Evolutionary conservation across 2,113 vertebrate genomes (phyloP), one percentile per base, ranked within the genome.

Genomic region (Corythaixoides concolor): DNA sequence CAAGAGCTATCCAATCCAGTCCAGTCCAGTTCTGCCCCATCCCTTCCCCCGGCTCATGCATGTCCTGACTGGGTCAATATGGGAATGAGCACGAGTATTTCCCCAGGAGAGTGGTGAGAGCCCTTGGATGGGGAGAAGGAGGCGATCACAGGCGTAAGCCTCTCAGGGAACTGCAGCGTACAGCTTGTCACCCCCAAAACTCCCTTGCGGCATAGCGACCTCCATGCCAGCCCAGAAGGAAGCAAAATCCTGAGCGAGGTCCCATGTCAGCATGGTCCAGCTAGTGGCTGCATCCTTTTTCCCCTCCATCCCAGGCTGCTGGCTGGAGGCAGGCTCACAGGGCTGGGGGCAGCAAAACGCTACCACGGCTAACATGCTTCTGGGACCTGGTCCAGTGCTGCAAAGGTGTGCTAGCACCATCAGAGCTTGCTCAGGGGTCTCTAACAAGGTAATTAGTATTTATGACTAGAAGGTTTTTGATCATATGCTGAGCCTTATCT

Each of bases 361-460:
- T 30, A 3, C 16, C 2, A 1, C 41, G 62, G 75, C 9, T 60
- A 12, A 37, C 0, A 1, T 4, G 21, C 15, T 64, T n/a, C 74
- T 74, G 55, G 30, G 27, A 23, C 39, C 39, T 66, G 45, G 53
- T 59, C 50, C 22, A 24, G 52, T 4, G 17, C 37, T 56, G 77
- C 30, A 39, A 0, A 3, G 22, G 24, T 32, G 11, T 1, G 15
- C 47, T 73, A 86, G 7, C 49, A 47, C 30, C 58, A 72, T 3
- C 72, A 73, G 14, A 68, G 35, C 12, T 80, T 52, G 55, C 33
- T 53, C 33, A 62, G 6, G 23, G 4, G 5, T 62, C 59, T 39
- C 73, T 49, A 60, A 41, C 16, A 35, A 92, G 18, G 35, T 24
- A 64, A 50, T 23, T 2, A 60, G 19, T 63, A 69, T 47, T 83